A percentile compares a stretch with the other conserved stretches of the same genome.
Evolutionary conservation across 2,888 invertebrate species (phyloP).

Genomic region (Drepana falcataria): DNA sequence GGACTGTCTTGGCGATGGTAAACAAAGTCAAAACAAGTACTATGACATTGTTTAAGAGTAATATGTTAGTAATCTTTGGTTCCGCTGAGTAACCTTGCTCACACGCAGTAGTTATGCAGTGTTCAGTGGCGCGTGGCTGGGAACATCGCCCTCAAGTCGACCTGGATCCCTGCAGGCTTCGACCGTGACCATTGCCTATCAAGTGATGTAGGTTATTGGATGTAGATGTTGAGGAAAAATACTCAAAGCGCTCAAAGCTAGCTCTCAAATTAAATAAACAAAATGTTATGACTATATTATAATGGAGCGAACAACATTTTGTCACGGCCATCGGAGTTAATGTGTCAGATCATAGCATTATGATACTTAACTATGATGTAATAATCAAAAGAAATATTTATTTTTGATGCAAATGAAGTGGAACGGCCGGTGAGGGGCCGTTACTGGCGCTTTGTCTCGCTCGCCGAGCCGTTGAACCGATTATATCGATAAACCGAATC

Average conservation of each 20-base stretch:
- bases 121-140: slow-evolving; percentile 52
- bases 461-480: slow-evolving; percentile 11
- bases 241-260: too few species aligned
- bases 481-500: slow-evolving; percentile 13
- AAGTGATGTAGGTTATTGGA: neutral
- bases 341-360: slow-evolving; percentile 17
- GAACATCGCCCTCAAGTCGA: slow-evolving; percentile 30
- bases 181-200: neutral
- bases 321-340: neutral
- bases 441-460: slow-evolving; percentile 10
- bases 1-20: too few species aligned
- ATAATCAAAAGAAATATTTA: slow-evolving; percentile 38
- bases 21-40: too few species aligned
- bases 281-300: neutral
- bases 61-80: slow-evolving; percentile 9
- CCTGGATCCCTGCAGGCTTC: slow-evolving; percentile 14
- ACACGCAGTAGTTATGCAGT: slow-evolving; percentile 28
- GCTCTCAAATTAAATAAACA: too few species aligned
- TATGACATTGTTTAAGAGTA: too few species aligned
- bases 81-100: slow-evolving; percentile 53
- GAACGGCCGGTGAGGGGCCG: slow-evolving; percentile 23
- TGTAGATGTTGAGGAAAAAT: too few species aligned
- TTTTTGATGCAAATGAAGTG: slow-evolving; percentile 46
- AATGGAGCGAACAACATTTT: neutral
- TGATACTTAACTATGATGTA: slow-evolving; percentile 28